A percentile compares a stretch with the other conserved stretches of the same genome.
phyloP scores from a whole-genome alignment of 1,140 invertebrate species.

The Neodiprion fabricii region DNA sequence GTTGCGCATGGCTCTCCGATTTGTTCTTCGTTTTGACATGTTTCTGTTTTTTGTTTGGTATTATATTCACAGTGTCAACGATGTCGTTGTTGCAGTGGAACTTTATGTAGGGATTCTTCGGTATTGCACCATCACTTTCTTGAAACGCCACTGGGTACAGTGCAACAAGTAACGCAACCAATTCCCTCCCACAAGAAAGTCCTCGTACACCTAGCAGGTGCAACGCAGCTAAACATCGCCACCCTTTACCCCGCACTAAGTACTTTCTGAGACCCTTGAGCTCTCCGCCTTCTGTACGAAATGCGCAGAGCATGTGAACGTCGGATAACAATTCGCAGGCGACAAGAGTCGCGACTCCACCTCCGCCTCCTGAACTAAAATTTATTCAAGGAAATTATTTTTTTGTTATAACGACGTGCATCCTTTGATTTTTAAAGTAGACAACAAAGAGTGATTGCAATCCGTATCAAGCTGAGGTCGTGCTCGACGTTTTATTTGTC shows the following conservation, averaged over 20 bases:
- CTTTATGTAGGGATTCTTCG: constrained; percentile 48
- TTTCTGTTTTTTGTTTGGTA: constrained; percentile 38
- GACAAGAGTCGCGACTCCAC: constrained; percentile 66
- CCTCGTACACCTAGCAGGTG: constrained; percentile 65
- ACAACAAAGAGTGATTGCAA: constrained; percentile 21
- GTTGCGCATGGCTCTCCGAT: constrained; percentile 22
- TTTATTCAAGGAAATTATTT: neutral
- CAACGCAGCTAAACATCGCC: constrained; percentile 67
- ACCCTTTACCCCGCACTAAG: constrained; percentile 66
- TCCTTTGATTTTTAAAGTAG: constrained; percentile 12
- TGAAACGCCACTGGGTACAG: constrained; percentile 62
- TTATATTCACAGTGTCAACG: constrained; percentile 48
- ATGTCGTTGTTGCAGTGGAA: constrained; percentile 49
- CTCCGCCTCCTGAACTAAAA: constrained; percentile 52
- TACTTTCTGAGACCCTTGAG: constrained; percentile 62
- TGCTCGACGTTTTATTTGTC: no score
- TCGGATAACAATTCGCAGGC: constrained; percentile 70
- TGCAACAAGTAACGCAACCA: constrained; percentile 68
- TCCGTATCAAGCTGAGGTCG: no score
- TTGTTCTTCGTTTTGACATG: constrained; percentile 17
- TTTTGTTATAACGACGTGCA: neutral
- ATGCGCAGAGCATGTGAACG: constrained; percentile 65
- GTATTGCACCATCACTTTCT: constrained; percentile 20
- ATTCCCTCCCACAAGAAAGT: constrained; percentile 66
- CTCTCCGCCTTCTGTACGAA: constrained; percentile 53